Conservation (phyloP, 2,888 invertebrate species). For the Asteroscopus sphinx region DNA sequence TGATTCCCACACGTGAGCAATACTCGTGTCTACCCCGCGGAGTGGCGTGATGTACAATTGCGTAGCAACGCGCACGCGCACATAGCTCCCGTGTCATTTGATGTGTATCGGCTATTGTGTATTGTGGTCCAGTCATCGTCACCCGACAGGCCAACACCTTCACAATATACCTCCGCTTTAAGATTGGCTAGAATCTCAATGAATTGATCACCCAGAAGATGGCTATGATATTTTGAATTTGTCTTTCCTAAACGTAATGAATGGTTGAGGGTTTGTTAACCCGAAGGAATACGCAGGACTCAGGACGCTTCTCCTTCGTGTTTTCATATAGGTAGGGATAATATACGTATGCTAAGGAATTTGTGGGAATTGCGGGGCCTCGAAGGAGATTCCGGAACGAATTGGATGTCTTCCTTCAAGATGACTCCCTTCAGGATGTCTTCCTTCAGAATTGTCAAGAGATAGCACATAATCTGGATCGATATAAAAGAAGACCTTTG, state of each 20-base stretch:
- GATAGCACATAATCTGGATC: too few species aligned
- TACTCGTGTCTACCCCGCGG: constrained; percentile 1
- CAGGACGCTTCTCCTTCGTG: too few species aligned
- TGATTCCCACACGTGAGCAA: too few species aligned
- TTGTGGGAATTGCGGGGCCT: too few species aligned
- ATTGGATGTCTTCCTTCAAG: too few species aligned
- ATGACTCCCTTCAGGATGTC: too few species aligned
- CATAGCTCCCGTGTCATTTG: constrained; percentile 29
- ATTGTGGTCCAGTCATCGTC: constrained; percentile 44
- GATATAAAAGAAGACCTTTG: too few species aligned
- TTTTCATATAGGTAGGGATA: too few species aligned
- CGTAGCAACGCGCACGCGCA: constrained; percentile 43
- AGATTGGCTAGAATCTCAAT: constrained; percentile 13
- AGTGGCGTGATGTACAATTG: constrained; percentile 45
- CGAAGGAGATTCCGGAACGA: too few species aligned
- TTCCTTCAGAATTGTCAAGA: too few species aligned
- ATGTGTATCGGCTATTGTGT: constrained; percentile 49
- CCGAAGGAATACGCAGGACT: too few species aligned
- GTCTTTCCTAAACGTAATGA: not conserved
- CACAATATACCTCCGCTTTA: constrained; percentile 30
- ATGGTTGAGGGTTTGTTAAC: not conserved
- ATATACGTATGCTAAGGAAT: too few species aligned
- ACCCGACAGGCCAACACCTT: constrained; percentile 51
- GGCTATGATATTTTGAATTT: not conserved
- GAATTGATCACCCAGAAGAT: constrained; percentile 2